Percentiles rank a stretch among this genome's conserved stretches.
phyloP scores from a whole-genome alignment of 2,797 vertebrate species.

The Perdix hodgsoniae region DNA sequence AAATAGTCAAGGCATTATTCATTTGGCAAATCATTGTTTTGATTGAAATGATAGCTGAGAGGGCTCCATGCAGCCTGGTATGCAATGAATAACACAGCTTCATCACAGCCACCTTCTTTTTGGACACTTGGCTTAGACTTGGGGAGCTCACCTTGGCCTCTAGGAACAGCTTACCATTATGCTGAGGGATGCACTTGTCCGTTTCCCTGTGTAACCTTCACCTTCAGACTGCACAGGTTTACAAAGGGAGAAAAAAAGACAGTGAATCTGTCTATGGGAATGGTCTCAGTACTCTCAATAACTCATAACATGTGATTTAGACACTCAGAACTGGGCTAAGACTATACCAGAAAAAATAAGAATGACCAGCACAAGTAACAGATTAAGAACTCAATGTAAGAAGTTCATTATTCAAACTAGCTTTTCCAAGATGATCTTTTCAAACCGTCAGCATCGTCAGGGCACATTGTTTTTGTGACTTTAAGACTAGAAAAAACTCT shows the following conservation, averaged over 20 bases:
- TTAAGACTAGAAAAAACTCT: not conserved
- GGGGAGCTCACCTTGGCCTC: not conserved
- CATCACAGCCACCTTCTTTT: not conserved
- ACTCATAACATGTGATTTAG: not conserved
- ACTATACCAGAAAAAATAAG: slow-evolving; percentile 40
- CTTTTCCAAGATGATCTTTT: slow-evolving; percentile 14
- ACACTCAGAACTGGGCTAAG: not conserved
- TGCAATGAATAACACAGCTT: not conserved
- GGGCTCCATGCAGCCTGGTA: not conserved
- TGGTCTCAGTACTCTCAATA: not conserved
- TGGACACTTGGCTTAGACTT: not conserved
- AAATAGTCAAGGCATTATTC: slow-evolving; percentile 16
- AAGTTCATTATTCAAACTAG: not conserved
- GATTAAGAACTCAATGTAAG: not conserved
- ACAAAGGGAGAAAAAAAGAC: not conserved
- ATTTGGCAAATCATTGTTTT: not conserved
- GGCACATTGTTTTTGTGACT: not conserved
- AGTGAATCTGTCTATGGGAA: accelerated
- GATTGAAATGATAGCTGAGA: not conserved
- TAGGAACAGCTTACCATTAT: not conserved
- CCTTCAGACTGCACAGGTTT: not conserved
- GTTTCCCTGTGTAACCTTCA: accelerated
- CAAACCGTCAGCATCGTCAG: not conserved
- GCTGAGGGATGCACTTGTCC: accelerated
- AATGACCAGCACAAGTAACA: slow-evolving; percentile 41